A percentile compares a stretch with the other conserved stretches of the same genome.
Conservation (phyloP, 2,888 invertebrate genomes). For the Parnassius orleans region DNA sequence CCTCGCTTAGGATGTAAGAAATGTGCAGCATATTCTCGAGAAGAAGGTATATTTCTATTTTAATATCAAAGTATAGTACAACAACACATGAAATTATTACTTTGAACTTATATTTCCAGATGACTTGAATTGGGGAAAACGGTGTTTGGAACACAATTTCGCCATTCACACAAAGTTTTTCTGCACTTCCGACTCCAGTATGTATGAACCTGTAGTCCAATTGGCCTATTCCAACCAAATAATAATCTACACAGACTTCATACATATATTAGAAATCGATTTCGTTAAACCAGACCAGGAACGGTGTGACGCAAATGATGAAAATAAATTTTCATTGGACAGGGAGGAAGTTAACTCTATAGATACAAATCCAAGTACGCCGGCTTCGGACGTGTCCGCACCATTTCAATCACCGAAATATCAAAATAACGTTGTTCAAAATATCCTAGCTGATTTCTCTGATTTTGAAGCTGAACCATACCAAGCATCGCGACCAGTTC, state of each 20-base stretch:
- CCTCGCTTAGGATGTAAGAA: constrained; percentile 83
- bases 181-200: constrained; percentile 91
- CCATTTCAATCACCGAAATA: constrained; percentile 76
- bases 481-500: constrained; percentile 66
- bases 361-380: constrained; percentile 61
- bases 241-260: constrained; percentile 91
- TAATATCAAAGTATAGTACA: no score
- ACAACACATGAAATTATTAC: no score
- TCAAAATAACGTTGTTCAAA: constrained; percentile 80
- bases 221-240: constrained; percentile 87
- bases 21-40: constrained; percentile 78
- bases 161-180: constrained; percentile 96
- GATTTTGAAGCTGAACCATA: constrained; percentile 81
- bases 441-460: constrained; percentile 83
- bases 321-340: constrained; percentile 59
- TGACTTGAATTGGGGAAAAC: constrained; percentile 82
- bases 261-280: constrained; percentile 87
- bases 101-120: constrained; percentile 43
- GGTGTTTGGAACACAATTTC: constrained; percentile 93
- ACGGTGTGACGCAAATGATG: constrained; percentile 50
- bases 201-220: constrained; percentile 86
- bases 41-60: constrained; percentile 58
- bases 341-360: constrained; percentile 61
- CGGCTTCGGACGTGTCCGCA: constrained; percentile 64
- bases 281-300: constrained; percentile 71